Conservation (phyloP, 2,113 vertebrate species). For the Arenaria interpres region DNA sequence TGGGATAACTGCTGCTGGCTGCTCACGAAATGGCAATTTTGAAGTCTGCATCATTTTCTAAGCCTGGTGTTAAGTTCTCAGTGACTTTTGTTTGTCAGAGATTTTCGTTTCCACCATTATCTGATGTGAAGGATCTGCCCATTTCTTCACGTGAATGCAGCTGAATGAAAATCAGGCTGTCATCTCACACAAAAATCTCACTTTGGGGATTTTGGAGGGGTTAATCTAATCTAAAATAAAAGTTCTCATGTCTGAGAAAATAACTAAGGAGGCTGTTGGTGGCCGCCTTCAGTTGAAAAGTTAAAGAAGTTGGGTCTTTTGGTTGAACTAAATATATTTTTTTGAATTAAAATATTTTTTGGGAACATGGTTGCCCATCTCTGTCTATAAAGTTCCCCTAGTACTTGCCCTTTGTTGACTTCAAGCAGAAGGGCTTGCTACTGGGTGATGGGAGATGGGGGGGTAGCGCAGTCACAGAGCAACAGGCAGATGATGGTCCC, state of each 20-base stretch:
- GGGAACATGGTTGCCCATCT: background rate
- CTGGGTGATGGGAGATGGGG: background rate
- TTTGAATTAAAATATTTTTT: background rate
- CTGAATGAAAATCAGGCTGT: background rate
- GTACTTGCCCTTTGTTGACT: background rate
- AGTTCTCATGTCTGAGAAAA: background rate
- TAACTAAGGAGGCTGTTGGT: background rate
- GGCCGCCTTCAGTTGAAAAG: background rate
- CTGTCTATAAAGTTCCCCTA: accelerated
- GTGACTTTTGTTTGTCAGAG: background rate
- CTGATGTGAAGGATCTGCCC: background rate
- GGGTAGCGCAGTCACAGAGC: accelerated
- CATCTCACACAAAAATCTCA: background rate
- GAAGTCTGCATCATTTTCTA: background rate
- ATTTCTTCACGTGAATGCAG: background rate
- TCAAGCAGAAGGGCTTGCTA: background rate
- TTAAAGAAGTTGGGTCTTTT: background rate
- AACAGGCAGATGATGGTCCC: no score
- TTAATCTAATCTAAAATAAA: background rate
- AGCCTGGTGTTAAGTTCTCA: background rate
- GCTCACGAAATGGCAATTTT: background rate
- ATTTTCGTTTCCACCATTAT: background rate
- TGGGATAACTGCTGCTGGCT: background rate
- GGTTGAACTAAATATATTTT: background rate
- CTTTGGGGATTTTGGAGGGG: background rate